A percentile compares a stretch with the other conserved stretches of the same genome.
Evolutionary conservation across 2,113 vertebrate genomes (phyloP).

Genomic region (Formicarius rufipectus): DNA sequence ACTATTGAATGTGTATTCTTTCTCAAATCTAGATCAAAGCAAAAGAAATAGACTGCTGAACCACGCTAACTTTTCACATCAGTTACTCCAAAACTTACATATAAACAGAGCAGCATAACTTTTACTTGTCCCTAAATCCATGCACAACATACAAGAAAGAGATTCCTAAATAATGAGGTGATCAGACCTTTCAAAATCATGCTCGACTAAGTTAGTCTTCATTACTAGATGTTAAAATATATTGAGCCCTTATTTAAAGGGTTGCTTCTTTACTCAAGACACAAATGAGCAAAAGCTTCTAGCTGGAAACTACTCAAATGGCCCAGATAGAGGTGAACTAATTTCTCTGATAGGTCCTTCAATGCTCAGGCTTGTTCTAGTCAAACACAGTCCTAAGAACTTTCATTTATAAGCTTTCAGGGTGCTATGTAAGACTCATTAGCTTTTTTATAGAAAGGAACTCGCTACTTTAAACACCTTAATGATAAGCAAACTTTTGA

Average conservation of each 20-base stretch:
- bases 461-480: neutral
- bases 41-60: neutral
- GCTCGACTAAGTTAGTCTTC: neutral
- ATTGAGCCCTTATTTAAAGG: neutral
- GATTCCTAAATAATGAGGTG: neutral
- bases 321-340: neutral
- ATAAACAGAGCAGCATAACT: neutral
- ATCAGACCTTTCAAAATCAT: neutral
- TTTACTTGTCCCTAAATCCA: neutral
- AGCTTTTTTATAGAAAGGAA: neutral
- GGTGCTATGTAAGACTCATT: neutral
- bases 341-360: neutral
- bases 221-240: neutral
- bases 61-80: neutral
- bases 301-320: neutral
- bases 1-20: neutral
- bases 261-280: neutral
- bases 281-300: neutral
- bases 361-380: neutral
- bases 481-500: neutral
- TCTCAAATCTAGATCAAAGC: neutral
- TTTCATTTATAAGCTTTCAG: neutral
- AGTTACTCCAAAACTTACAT: neutral
- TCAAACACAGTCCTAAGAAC: neutral
- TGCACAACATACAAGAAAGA: rapidly evolving